phyloP scores from a whole-genome alignment of 2,888 invertebrate species.

The Trissoscelio sp. region DNA sequence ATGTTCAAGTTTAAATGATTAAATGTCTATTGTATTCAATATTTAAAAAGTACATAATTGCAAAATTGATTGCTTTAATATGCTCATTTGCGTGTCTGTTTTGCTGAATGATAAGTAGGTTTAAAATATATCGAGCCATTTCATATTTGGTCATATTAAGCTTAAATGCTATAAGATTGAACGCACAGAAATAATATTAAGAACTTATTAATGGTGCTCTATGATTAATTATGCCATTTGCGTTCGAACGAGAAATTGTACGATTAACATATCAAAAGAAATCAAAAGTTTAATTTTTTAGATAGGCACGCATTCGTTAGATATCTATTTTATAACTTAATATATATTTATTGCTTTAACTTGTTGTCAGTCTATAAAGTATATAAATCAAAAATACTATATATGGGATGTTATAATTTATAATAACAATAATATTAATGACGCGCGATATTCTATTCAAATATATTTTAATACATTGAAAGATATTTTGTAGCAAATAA shows the following conservation, averaged over 20 bases:
- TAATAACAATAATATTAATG: background rate
- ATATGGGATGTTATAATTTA: conserved; percentile 40
- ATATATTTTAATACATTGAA: conserved; percentile 53
- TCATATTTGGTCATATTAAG: conserved; percentile 34
- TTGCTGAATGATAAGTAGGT: conserved; percentile 6
- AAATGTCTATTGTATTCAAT: too few species aligned
- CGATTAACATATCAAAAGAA: conserved; percentile 46
- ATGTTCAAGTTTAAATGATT: too few species aligned
- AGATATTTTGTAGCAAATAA: conserved; percentile 34
- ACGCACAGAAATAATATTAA: conserved; percentile 80
- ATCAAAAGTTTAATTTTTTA: conserved; percentile 37
- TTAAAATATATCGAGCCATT: background rate
- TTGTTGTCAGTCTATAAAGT: background rate
- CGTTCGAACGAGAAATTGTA: conserved; percentile 5
- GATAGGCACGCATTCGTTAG: conserved; percentile 3
- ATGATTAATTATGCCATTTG: conserved; percentile 46
- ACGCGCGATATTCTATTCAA: conserved; percentile 20
- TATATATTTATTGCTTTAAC: conserved; percentile 23
- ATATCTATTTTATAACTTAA: background rate
- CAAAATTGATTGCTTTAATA: too few species aligned
- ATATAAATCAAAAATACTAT: conserved; percentile 25
- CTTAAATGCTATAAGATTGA: conserved; percentile 75
- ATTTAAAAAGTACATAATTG: too few species aligned
- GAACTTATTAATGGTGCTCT: conserved; percentile 78
- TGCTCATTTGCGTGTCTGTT: conserved; percentile 11